Conservation (phyloP, 2,797 vertebrate genomes). For the Neosalanx taihuensis region DNA sequence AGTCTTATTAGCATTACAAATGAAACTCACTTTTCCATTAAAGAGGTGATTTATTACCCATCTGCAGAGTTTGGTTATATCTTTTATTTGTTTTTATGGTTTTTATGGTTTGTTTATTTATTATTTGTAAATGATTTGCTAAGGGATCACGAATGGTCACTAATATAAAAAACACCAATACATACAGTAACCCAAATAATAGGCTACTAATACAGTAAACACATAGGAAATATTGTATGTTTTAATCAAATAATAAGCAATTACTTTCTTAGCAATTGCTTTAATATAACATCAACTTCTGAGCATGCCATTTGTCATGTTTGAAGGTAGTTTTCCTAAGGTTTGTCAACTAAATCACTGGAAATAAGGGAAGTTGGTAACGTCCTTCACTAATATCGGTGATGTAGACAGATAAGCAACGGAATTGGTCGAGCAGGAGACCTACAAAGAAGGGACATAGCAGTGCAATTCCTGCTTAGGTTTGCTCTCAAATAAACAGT, state of each 20-base stretch:
- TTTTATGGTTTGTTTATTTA: background rate
- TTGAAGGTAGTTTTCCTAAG: slow-evolving; percentile 7
- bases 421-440: slow-evolving; percentile 34
- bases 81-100: background rate
- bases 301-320: background rate
- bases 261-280: background rate
- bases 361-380: slow-evolving; percentile 15
- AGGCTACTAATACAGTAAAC: too few species aligned
- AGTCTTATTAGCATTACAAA: slow-evolving; percentile 48
- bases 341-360: background rate
- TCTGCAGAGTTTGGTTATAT: background rate
- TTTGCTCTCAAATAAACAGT: slow-evolving; percentile 76
- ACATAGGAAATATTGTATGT: background rate
- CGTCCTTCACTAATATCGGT: slow-evolving; percentile 31
- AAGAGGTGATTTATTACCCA: slow-evolving; percentile 49
- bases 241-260: background rate
- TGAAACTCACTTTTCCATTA: slow-evolving; percentile 38
- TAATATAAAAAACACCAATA: too few species aligned
- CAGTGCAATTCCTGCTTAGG: slow-evolving; percentile 30
- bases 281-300: background rate
- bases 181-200: too few species aligned
- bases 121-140: background rate
- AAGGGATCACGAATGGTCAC: too few species aligned
- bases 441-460: slow-evolving; percentile 32
- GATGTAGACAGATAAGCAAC: slow-evolving; percentile 39